Evolutionary conservation across 1,140 invertebrate species (phyloP).

Genomic region (Apis laboriosa): DNA sequence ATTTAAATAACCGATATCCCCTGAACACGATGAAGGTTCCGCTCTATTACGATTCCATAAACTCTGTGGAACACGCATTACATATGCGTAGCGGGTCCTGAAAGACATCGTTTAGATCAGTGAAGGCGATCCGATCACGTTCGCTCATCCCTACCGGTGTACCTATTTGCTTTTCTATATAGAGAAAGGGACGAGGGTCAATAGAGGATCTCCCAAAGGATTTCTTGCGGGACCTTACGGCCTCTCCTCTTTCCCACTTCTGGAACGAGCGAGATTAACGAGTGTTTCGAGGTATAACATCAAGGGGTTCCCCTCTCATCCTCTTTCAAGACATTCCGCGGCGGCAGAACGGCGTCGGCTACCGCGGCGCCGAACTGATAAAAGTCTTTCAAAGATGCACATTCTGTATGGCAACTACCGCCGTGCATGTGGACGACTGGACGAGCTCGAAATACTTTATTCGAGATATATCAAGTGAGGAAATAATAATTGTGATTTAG

Average conservation of each 20-base stretch:
- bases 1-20: conserved; percentile 1
- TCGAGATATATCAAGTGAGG: not conserved
- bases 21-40: not conserved
- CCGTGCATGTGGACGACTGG: not conserved
- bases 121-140: conserved; percentile 27
- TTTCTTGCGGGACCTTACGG: conserved; percentile 42
- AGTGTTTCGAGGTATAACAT: conserved; percentile 49
- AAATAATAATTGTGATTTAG: no score
- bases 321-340: conserved; percentile 28
- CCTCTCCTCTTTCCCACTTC: conserved; percentile 10
- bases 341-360: conserved; percentile 41
- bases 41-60: conserved; percentile 6
- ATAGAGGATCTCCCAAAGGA: conserved; percentile 43
- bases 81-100: not conserved
- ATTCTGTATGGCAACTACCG: conserved; percentile 16
- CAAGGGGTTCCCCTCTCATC: conserved; percentile 12
- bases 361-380: conserved; percentile 40
- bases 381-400: conserved; percentile 47
- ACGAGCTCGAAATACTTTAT: not conserved
- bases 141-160: not conserved
- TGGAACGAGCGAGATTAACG: conserved; percentile 50
- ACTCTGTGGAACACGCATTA: not conserved
- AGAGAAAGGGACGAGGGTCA: conserved; percentile 44
- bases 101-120: conserved; percentile 15
- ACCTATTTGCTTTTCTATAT: conserved; percentile 46